Evolutionary conservation across 2,888 invertebrate genomes (phyloP).

Genomic region (Hipparchia sbordonii): DNA sequence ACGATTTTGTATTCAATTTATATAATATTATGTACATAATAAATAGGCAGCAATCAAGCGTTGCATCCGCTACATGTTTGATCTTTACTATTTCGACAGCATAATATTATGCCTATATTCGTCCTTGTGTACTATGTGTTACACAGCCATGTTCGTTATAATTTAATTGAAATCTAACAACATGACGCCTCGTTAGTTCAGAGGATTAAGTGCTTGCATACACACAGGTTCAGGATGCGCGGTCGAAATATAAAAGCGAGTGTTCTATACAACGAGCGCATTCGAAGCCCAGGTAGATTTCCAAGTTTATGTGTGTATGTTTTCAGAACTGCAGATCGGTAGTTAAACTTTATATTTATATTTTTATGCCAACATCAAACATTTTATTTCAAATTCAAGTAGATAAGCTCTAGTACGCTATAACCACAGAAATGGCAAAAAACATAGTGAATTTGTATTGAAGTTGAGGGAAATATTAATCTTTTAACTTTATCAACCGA

Average conservation of each 20-base stretch:
- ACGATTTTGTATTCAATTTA: too few species aligned
- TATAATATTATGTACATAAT: too few species aligned
- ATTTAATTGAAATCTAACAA: conserved; percentile 46
- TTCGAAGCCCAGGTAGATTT: conserved; percentile 25
- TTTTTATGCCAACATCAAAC: background rate
- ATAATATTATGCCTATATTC: background rate
- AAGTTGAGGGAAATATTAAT: too few species aligned
- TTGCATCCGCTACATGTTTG: too few species aligned
- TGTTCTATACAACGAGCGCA: conserved; percentile 29
- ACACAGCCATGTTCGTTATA: conserved; percentile 40
- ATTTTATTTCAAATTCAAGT: background rate
- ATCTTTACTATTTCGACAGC: conserved; percentile 4
- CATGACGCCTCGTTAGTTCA: conserved; percentile 44
- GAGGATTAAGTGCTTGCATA: conserved; percentile 41
- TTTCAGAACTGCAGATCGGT: background rate
- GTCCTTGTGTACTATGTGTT: background rate
- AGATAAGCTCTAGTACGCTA: too few species aligned
- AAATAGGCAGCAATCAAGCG: background rate
- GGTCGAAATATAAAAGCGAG: conserved; percentile 34
- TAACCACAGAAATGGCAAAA: too few species aligned
- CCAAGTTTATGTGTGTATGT: conserved; percentile 23
- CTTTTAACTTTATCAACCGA: too few species aligned
- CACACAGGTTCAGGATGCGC: conserved; percentile 31
- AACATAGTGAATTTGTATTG: too few species aligned
- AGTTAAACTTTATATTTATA: background rate